Percentiles rank a stretch among this genome's conserved stretches.
Conservation (phyloP, 2,888 invertebrate genomes). For the Erebia epiphron region DNA sequence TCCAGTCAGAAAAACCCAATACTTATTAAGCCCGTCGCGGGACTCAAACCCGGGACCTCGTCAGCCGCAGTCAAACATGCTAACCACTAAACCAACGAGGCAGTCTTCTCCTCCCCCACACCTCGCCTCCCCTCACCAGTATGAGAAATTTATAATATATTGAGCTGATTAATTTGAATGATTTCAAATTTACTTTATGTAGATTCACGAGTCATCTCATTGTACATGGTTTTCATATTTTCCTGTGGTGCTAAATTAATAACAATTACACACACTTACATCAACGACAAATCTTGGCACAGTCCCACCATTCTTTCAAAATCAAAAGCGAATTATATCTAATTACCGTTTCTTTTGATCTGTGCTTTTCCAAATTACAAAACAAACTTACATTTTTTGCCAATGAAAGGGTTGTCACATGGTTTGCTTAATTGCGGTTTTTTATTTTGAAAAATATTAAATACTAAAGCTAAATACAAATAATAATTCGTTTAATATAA, state of each 20-base stretch:
- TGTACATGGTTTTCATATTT: slow-evolving; percentile 3
- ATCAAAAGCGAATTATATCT: slow-evolving; percentile 23
- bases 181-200: background rate
- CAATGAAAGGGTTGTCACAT: background rate
- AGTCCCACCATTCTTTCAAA: slow-evolving; percentile 12
- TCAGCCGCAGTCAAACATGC: no score
- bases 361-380: slow-evolving; percentile 9
- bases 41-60: no score
- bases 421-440: background rate
- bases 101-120: no score
- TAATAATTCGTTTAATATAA: no score
- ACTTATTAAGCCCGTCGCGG: no score
- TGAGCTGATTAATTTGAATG: background rate
- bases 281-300: slow-evolving; percentile 9
- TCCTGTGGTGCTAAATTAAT: slow-evolving; percentile 7
- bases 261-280: background rate
- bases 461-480: no score
- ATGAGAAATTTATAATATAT: no score
- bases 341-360: slow-evolving; percentile 33
- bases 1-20: no score
- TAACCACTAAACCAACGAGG: no score
- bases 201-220: background rate
- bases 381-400: slow-evolving; percentile 6
- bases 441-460: background rate
- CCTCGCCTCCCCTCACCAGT: no score